These are phyloP conservation scores for Nephrocerus scutellatus DNA, from an alignment of 2,888 invertebrate genomes.

Conservation along the genomic window DNA sequence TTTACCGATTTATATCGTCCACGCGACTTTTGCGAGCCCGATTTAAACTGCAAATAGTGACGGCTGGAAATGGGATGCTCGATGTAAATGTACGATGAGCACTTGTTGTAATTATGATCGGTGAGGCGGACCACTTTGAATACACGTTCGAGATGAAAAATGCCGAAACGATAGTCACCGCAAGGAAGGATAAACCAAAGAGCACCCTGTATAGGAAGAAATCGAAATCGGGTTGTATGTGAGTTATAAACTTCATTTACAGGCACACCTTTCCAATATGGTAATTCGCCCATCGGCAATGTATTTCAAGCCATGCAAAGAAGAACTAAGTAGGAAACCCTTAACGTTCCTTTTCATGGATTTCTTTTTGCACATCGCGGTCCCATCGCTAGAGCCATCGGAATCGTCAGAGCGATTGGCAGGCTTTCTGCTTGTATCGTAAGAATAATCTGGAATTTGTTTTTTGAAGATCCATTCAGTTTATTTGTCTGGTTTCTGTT, in stretches of 20 bases:
- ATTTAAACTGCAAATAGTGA: conserved; percentile 81
- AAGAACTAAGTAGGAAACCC: conserved; percentile 61
- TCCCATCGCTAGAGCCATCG: conserved; percentile 12
- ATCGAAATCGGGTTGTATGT: neutral
- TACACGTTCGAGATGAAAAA: conserved; percentile 71
- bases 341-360: conserved; percentile 46
- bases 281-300: conserved; percentile 52
- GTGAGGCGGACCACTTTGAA: conserved; percentile 63
- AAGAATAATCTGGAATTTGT: too few relatives aligned
- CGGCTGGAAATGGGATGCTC: conserved; percentile 72
- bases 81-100: conserved; percentile 61
- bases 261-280: conserved; percentile 35
- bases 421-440: too few relatives aligned
- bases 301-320: conserved; percentile 70
- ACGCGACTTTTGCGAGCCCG: conserved; percentile 66
- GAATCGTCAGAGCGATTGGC: too few relatives aligned
- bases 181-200: conserved; percentile 63
- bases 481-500: too few relatives aligned
- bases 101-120: conserved; percentile 72
- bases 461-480: too few relatives aligned
- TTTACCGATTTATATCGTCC: conserved; percentile 48
- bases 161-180: conserved; percentile 59
- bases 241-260: neutral
- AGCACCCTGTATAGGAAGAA: conserved; percentile 53
- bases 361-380: conserved; percentile 30